Conservation (phyloP, 2,888 invertebrate species). For the Hydriomena furcata region DNA sequence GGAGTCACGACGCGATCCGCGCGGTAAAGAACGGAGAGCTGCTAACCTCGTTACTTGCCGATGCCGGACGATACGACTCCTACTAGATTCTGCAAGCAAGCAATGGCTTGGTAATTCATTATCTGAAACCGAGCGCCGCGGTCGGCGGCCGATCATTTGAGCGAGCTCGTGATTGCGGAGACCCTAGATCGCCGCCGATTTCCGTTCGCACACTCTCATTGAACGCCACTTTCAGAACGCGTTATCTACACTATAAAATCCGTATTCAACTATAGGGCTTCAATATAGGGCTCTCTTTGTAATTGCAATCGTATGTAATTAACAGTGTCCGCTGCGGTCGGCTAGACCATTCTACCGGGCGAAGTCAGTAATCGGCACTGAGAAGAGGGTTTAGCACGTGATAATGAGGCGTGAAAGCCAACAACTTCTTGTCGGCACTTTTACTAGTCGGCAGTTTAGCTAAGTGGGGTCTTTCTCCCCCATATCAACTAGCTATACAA, state of each 20-base stretch:
- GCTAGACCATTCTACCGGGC: slow-evolving; percentile 32
- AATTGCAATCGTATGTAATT: slow-evolving; percentile 52
- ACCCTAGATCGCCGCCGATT: slow-evolving; percentile 65
- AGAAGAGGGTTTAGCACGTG: slow-evolving; percentile 37
- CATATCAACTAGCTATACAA: slow-evolving; percentile 18
- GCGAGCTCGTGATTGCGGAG: slow-evolving; percentile 63
- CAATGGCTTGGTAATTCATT: slow-evolving; percentile 72
- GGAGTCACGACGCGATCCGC: slow-evolving; percentile 64
- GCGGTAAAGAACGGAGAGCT: slow-evolving; percentile 42
- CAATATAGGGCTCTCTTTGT: slow-evolving; percentile 48
- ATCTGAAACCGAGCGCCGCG: slow-evolving; percentile 53
- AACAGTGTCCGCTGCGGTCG: slow-evolving; percentile 46
- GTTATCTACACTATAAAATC: slow-evolving; percentile 58
- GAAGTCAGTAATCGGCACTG: slow-evolving; percentile 37
- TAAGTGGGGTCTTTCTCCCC: slow-evolving; percentile 26
- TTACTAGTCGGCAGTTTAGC: slow-evolving; percentile 26
- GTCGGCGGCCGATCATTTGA: slow-evolving; percentile 59
- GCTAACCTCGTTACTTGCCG: slow-evolving; percentile 70
- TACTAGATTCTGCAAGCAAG: slow-evolving; percentile 73
- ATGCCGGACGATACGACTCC: slow-evolving; percentile 49
- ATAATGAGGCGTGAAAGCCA: slow-evolving; percentile 39
- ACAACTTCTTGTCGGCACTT: slow-evolving; percentile 33
- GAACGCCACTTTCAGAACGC: slow-evolving; percentile 56
- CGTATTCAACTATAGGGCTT: slow-evolving; percentile 50
- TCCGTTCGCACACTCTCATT: slow-evolving; percentile 59